Evolutionary conservation across 2,888 invertebrate species (phyloP), one percentile per base, ranked within the genome.

Genomic region (Tupiocoris notatus): DNA sequence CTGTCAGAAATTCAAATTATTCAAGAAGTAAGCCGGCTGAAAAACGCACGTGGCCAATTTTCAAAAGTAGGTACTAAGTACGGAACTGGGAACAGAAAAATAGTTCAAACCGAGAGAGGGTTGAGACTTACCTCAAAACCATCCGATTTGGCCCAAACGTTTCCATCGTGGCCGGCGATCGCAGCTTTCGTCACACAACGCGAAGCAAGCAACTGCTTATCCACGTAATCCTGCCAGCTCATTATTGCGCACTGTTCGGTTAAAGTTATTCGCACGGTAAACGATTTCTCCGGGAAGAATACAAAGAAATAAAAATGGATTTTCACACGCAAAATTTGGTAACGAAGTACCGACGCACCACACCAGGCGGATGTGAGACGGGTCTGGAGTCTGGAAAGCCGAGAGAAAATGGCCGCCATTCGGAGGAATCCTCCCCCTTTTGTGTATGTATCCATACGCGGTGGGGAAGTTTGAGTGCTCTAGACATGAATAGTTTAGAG

Each of bases 151-250:
- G 95, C 95, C 95, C 95, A 95, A 85, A 95, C 89, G 88, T 93
- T 94, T 85, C 95, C 95, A 86, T 95, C 95, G 88, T 93, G 94
- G 86, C 95, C 95, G 85, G 93, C 94, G 86, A 95, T 95, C 85
- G 94, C 94, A 84, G 95, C 95, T 89, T 93, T 94, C 87, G 92
- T 92, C 84, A 95, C 94, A 91, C 94, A 95, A 87, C 92, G 91
- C 86, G 95, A 94, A 85, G 94, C 94, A 88, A 95, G 89, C 88
- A 95, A 91, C 89, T 95, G 95, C 90, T 94, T 95, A 89, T 95
- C 95, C 87, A 95, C 93, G 89, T 95, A 95, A 92, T 95, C 95
- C 92, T 95, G 95, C 95, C 95, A 95, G 92, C 94, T 95, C 95
- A 95, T 95, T 87, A 87, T 90, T 75, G 77, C 54, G 73, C 73